These are phyloP conservation scores for Araneus ventricosus DNA, from an alignment of 1,140 invertebrate genomes.

Conservation along the genomic window DNA sequence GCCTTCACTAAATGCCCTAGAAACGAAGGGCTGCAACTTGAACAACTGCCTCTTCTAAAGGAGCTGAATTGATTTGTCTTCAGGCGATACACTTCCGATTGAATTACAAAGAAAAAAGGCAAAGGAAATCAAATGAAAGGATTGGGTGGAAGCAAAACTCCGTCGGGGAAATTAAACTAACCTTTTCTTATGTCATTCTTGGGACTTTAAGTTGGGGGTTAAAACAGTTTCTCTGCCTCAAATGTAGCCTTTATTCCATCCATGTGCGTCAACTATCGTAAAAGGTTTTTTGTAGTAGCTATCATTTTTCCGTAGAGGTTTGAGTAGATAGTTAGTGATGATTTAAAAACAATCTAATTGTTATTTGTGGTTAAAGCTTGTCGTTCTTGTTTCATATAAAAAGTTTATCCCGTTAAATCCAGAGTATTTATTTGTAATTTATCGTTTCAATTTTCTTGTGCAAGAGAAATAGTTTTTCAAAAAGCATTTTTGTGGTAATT, in stretches of 20 bases:
- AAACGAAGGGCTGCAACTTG: not conserved
- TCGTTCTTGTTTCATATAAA: too few species aligned
- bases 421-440: too few species aligned
- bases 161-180: not conserved
- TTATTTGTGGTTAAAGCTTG: too few species aligned
- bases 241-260: not conserved
- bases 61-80: constrained; percentile 4
- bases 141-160: not conserved
- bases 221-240: not conserved
- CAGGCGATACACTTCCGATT: not conserved
- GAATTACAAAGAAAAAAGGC: not conserved
- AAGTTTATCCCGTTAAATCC: too few species aligned
- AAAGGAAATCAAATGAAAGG: not conserved
- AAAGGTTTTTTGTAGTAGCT: not conserved
- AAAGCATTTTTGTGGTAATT: too few species aligned
- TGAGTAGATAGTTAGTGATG: too few species aligned
- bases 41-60: not conserved
- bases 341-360: too few species aligned
- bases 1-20: not conserved
- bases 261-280: not conserved
- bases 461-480: too few species aligned
- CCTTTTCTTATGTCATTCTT: not conserved
- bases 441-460: too few species aligned
- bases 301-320: not conserved
- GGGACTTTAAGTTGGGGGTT: not conserved